phyloP scores from a whole-genome alignment of 2,797 vertebrate genomes.

The Trachurus trachurus region DNA sequence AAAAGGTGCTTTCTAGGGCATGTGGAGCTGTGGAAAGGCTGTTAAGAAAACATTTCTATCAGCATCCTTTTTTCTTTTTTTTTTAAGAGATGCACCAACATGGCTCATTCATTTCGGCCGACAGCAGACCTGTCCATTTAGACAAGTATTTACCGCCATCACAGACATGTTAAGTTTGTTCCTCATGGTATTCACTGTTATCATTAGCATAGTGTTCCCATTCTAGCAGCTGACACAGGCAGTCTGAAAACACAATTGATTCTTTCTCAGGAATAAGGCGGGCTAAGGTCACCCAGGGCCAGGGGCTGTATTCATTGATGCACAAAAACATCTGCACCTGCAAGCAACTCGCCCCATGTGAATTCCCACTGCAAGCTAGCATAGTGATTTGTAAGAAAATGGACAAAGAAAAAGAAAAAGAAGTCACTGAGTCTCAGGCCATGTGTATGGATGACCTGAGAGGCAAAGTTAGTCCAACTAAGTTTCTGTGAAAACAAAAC shows the following conservation, averaged over 20 bases:
- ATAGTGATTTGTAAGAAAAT: slow-evolving; percentile 70
- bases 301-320: slow-evolving; percentile 72
- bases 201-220: slow-evolving; percentile 33
- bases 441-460: slow-evolving; percentile 27
- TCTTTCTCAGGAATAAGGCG: slow-evolving; percentile 54
- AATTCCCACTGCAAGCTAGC: slow-evolving; percentile 33
- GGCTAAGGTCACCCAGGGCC: slow-evolving; percentile 66
- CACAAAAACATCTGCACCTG: slow-evolving; percentile 69
- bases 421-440: slow-evolving; percentile 24
- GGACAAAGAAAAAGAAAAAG: slow-evolving; percentile 20
- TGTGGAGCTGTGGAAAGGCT: slow-evolving; percentile 31
- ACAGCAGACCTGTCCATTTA: slow-evolving; percentile 21
- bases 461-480: slow-evolving; percentile 46
- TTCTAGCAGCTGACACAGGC: slow-evolving; percentile 37
- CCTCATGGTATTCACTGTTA: slow-evolving; percentile 30
- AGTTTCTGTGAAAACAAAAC: slow-evolving; percentile 44
- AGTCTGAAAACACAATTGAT: slow-evolving; percentile 74
- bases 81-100: background rate
- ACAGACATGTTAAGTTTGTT: slow-evolving; percentile 17
- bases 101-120: slow-evolving; percentile 13
- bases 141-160: slow-evolving; percentile 35
- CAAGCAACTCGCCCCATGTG: slow-evolving; percentile 45
- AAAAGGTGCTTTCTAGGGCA: slow-evolving; percentile 27
- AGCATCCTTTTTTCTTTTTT: background rate
- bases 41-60: slow-evolving; percentile 41